Conservation (phyloP, 2,797 vertebrate genomes). For the Cacajao melanocephalus region DNA sequence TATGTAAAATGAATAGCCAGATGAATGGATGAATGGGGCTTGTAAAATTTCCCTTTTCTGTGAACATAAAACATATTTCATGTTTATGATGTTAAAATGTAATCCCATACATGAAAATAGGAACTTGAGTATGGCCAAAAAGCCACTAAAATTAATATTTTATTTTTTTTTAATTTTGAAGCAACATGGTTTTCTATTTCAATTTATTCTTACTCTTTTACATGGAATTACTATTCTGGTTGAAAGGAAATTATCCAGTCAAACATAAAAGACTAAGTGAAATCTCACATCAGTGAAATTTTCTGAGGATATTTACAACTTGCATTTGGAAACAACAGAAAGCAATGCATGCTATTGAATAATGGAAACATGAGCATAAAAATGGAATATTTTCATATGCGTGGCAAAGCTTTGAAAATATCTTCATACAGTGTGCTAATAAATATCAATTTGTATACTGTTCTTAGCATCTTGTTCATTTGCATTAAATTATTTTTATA, state of each 20-base stretch:
- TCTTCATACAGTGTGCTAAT: constrained; percentile 35
- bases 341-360: constrained; percentile 45
- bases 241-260: constrained; percentile 23
- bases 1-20: neutral
- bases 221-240: neutral
- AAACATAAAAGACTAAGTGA: neutral
- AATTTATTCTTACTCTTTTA: constrained; percentile 37
- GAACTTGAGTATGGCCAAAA: neutral
- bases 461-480: constrained; percentile 33
- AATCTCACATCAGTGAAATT: constrained; percentile 2
- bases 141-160: constrained; percentile 15
- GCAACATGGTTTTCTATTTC: neutral
- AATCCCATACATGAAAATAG: neutral
- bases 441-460: constrained; percentile 25
- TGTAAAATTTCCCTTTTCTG: neutral
- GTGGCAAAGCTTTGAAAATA: constrained; percentile 41
- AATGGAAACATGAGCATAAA: constrained; percentile 26
- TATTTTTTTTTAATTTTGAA: constrained; percentile 31
- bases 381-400: constrained; percentile 44
- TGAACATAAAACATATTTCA: constrained; percentile 19
- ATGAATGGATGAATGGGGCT: neutral
- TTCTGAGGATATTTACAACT: constrained; percentile 36
- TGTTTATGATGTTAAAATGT: constrained; percentile 15
- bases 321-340: constrained; percentile 14
- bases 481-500: constrained; percentile 55